Evolutionary conservation across 2,113 vertebrate genomes (phyloP).

Genomic region (Syngnathus scovelli): DNA sequence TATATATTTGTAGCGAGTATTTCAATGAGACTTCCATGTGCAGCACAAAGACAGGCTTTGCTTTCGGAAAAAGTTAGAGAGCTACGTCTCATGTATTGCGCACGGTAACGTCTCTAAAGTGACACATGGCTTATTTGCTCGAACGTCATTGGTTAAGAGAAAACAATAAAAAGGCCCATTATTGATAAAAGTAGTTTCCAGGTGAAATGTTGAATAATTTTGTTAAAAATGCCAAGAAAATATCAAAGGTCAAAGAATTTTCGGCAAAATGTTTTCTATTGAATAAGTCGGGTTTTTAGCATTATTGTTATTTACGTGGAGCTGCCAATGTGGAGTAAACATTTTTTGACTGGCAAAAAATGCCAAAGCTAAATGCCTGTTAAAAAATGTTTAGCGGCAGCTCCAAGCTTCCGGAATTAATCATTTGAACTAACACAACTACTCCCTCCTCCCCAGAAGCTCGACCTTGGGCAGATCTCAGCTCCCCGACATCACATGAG

Average conservation of each 20-base stretch:
- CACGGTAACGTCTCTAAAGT: background rate
- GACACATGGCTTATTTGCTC: constrained; percentile 2
- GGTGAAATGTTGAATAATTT: background rate
- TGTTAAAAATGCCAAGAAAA: no score
- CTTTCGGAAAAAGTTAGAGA: background rate
- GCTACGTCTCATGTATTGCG: background rate
- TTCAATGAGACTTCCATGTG: constrained; percentile 10
- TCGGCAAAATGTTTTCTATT: no score
- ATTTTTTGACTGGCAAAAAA: no score
- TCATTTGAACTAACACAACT: background rate
- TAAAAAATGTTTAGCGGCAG: no score
- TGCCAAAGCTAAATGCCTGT: no score
- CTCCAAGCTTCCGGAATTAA: no score
- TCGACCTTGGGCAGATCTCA: constrained; percentile 16
- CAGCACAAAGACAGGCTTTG: constrained; percentile 31
- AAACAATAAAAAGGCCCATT: background rate
- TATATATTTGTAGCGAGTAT: constrained; percentile 11
- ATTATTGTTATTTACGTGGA: no score
- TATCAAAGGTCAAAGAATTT: no score
- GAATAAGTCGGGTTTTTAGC: no score
- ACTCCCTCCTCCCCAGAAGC: constrained; percentile 3
- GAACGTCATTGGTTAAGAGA: background rate
- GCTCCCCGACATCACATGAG: constrained; percentile 79
- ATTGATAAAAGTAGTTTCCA: background rate
- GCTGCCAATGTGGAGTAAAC: no score